Evolutionary conservation across 2,797 vertebrate species (phyloP), one percentile per base, ranked within the genome.

Genomic region (Epinephelus coioides): DNA sequence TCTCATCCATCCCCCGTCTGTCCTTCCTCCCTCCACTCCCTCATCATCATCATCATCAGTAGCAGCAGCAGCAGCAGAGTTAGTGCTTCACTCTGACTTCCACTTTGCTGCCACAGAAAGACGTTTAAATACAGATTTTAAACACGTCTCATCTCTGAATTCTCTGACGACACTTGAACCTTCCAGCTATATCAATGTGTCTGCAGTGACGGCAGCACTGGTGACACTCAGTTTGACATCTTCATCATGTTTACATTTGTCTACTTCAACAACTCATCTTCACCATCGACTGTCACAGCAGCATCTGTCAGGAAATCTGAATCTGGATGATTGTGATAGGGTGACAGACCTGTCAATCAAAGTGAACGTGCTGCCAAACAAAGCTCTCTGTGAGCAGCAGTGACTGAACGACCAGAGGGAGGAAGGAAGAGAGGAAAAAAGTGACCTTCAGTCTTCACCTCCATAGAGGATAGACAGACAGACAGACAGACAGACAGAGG

Each of bases 361-460:
- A 21, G 14, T 14, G 18, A 59, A 23, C 13, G 14, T 1, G 10
- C 46, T 13, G 18, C 9, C 51, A 38, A 30, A 49, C 43, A 57
- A 64, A 55, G 59, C 14, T 56, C 30, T 10, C 12, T 50, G 30
- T 51, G 46, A 43, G 40, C 9, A 10, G 40, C 40, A 43, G 11
- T 0, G 11, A 12, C 40, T 10, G 40, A 43, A 34, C 34, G 34
- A 34, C 34, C 34, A 34, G 34, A 34, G 34, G 34, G 34, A 34
- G 34, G 30, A 11, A 14, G 12, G 19, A 34, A 11, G 46, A 25
- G 72, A 21, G 44, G 44, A 49, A 23, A 13, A 57, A 25, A 47
- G 17, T 57, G 51, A 70, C 66, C 75, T 69, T 77, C 57, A 77
- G 62, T 77, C 57, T 69, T 77, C n/a, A 70, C 60, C 76, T 69